Evolutionary conservation across 2,888 invertebrate genomes (phyloP).

Genomic region (Polietes domitor): DNA sequence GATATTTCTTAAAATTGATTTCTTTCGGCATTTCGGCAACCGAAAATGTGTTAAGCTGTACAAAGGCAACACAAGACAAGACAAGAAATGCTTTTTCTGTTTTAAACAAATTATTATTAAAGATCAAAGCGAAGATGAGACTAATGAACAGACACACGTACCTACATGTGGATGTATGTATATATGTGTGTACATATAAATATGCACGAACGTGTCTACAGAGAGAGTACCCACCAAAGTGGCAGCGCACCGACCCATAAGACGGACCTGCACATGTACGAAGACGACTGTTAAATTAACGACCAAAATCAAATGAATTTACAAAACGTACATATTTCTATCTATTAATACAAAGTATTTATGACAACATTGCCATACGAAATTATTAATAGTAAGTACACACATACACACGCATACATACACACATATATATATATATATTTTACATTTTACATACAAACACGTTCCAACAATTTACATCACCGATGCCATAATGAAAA

Average conservation of each 20-base stretch:
- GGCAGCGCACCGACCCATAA: background rate
- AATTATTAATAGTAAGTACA: conserved; percentile 31
- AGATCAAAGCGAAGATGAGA: conserved; percentile 24
- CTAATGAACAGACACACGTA: conserved; percentile 15
- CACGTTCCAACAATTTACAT: conserved; percentile 13
- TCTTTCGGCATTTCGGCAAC: background rate
- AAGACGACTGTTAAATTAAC: background rate
- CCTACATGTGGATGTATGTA: background rate
- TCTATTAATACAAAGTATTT: conserved; percentile 21
- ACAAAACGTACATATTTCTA: conserved; percentile 22
- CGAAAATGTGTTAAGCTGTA: conserved; percentile 20
- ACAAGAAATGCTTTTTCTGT: conserved; percentile 18
- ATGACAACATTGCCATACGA: conserved; percentile 43
- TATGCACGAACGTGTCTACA: too few relatives aligned
- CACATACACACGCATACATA: background rate
- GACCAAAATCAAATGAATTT: conserved; percentile 1
- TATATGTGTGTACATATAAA: background rate
- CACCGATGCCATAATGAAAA: conserved; percentile 1
- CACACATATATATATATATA: background rate
- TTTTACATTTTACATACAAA: background rate
- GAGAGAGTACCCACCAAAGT: background rate
- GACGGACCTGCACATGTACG: background rate
- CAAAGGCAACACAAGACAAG: background rate
- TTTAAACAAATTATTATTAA: conserved; percentile 2
- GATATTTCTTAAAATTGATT: conserved; percentile 6